Percentiles rank a stretch among this genome's conserved stretches.
These are phyloP conservation scores for Panulirus ornatus DNA, from an alignment of 1,140 invertebrate species.

Conservation along the genomic window DNA sequence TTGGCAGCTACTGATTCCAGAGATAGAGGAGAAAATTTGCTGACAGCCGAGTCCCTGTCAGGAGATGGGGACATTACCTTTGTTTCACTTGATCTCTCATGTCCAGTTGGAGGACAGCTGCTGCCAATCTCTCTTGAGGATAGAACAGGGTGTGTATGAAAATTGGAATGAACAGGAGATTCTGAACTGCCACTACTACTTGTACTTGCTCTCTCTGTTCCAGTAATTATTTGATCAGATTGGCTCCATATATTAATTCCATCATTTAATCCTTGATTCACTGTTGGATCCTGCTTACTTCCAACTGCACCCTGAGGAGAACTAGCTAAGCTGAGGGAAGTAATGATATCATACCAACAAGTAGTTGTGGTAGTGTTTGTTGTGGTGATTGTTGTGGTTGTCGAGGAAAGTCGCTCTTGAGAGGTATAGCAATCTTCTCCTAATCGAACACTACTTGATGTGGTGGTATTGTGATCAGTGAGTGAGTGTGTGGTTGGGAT, in stretches of 20 bases:
- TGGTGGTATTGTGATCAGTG: constrained; percentile 54
- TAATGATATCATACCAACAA: constrained; percentile 65
- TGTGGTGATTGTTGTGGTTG: constrained; percentile 37
- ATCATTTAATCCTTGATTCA: neutral
- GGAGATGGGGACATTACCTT: neutral
- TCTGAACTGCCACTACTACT: constrained; percentile 50
- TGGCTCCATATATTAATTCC: constrained; percentile 18
- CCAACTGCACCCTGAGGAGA: constrained; percentile 28
- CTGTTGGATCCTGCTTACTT: neutral
- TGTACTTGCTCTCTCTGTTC: constrained; percentile 21
- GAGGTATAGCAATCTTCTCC: constrained; percentile 48
- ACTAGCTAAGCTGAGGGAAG: constrained; percentile 38
- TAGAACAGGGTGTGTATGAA: constrained; percentile 11
- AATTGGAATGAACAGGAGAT: constrained; percentile 41
- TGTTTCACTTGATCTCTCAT: constrained; percentile 26
- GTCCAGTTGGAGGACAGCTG: constrained; percentile 1
- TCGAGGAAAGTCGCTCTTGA: constrained; percentile 43
- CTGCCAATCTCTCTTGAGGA: constrained; percentile 18
- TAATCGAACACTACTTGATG: constrained; percentile 50
- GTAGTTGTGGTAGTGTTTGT: constrained; percentile 45
- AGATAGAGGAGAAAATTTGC: constrained; percentile 54
- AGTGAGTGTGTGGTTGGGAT: constrained; percentile 39
- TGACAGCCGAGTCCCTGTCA: constrained; percentile 28
- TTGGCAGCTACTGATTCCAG: constrained; percentile 42
- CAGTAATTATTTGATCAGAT: neutral